These are phyloP conservation scores for Oncorhynchus keta DNA, from an alignment of 2,113 vertebrate genomes.

Conservation along the genomic window DNA sequence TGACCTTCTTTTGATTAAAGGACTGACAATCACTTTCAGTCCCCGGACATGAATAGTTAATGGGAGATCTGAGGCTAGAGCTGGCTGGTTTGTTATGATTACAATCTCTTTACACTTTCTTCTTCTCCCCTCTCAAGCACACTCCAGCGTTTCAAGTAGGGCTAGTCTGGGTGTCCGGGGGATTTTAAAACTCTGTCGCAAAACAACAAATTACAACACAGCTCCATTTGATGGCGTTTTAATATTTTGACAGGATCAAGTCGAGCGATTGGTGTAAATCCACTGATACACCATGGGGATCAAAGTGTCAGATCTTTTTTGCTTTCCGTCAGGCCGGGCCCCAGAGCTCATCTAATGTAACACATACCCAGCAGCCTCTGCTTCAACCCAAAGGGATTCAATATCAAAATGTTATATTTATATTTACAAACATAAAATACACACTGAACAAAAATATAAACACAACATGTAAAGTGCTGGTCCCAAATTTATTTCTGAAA, in stretches of 20 bases:
- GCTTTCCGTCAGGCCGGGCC: constrained; percentile 6
- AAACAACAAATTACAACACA: not conserved
- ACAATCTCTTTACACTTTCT: constrained; percentile 4
- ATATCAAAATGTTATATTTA: constrained; percentile 6
- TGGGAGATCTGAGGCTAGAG: constrained; percentile 11
- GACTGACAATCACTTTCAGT: constrained; percentile 28
- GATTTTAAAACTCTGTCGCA: not conserved
- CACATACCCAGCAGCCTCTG: constrained; percentile 9
- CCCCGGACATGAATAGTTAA: constrained; percentile 40
- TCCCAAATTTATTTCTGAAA: too few relatives aligned
- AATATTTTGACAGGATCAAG: constrained; percentile 27
- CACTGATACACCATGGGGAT: constrained; percentile 9
- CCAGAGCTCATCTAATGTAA: constrained; percentile 1
- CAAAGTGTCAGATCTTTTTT: constrained; percentile 11
- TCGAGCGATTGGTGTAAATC: constrained; percentile 37
- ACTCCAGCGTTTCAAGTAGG: constrained; percentile 17
- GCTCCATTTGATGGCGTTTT: constrained; percentile 27
- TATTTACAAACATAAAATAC: not conserved
- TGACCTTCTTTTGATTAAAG: constrained; percentile 42
- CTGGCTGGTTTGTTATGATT: constrained; percentile 34
- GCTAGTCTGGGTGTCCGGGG: constrained; percentile 3
- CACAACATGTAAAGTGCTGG: too few relatives aligned
- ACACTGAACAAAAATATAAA: too few relatives aligned
- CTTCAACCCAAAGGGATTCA: constrained; percentile 16
- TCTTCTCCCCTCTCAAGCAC: too few relatives aligned